Evolutionary conservation across 1,140 invertebrate species (phyloP), one percentile per base, ranked within the genome.

Genomic region (Sarcophaga bullata): DNA sequence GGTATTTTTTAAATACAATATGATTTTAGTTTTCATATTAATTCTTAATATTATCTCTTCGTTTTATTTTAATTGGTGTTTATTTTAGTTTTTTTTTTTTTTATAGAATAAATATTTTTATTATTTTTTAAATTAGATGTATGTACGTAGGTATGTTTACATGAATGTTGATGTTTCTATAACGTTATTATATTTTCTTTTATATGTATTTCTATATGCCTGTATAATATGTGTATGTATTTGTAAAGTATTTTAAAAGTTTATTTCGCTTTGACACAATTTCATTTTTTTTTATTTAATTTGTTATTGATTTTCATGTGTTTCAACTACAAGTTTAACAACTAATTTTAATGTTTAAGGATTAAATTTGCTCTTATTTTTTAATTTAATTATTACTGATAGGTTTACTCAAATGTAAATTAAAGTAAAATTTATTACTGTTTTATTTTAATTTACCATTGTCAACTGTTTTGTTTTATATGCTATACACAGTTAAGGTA

Each of bases 311-410:
- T 68, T 68, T 68, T 68, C 62, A 19, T 68, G 62, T 9, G 62
- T 68, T 68, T 68, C 62, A 19, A 68, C 62, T 68, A 68, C 19
- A 68, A 68, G 19, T 37, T 68, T 68, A 68, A 68, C 62, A 68
- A 68, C n/a, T n/a, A n/a, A n/a, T n/a, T n/a, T 68, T 68, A 68
- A 6, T 37, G 4, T 37, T 37, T 37, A 37, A 4, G 25, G 25
- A 37, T n/a, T 37, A 37, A 37, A 25, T 17, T 68, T 5, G 0
- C 7, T 68, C 19, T 17, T 62, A 62, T 62, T 62, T 62, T 62
- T 17, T 62, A n/a, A n/a, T 62, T 62, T 58, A 58, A 58, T 58
- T 58, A 10, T 58, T 58, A 37, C 19, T 68, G 17, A 68, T 68
- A 68, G 8, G n/a, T 68, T 68, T 19, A 0, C 19, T 68, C 15